A percentile compares a stretch with the other conserved stretches of the same genome.
Conservation (phyloP, 2,888 invertebrate genomes). For the Drosophila villosipedis region DNA sequence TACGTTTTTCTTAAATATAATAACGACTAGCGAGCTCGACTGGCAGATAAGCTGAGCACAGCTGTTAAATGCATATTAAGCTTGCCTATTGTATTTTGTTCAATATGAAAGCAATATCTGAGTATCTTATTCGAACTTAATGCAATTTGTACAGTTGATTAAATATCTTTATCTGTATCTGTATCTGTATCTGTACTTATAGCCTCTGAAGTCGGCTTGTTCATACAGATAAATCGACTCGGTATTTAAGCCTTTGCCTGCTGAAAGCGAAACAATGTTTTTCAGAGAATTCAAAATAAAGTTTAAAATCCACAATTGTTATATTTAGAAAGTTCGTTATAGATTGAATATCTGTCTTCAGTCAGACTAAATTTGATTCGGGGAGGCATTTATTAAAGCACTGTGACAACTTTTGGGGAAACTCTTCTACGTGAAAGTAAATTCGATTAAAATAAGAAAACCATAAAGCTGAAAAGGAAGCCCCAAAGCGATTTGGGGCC, state of each 20-base stretch:
- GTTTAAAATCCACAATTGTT: not conserved
- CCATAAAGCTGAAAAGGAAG: slow-evolving; percentile 9
- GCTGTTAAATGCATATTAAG: not conserved
- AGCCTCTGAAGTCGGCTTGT: too few relatives aligned
- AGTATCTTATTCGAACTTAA: not conserved
- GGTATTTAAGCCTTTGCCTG: not conserved
- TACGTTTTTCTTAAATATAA: not conserved
- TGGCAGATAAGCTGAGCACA: not conserved
- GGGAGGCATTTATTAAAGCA: not conserved
- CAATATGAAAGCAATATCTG: not conserved
- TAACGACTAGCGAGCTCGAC: not conserved
- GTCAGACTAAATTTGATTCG: not conserved
- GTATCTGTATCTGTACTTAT: not conserved
- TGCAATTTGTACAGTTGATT: not conserved
- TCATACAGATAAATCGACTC: too few relatives aligned
- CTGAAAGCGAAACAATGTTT: not conserved
- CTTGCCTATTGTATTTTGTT: not conserved
- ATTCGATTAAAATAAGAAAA: slow-evolving; percentile 3
- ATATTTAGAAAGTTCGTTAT: not conserved
- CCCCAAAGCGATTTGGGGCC: slow-evolving; percentile 34
- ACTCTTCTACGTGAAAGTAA: not conserved
- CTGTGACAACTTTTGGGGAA: not conserved
- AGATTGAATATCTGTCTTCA: not conserved
- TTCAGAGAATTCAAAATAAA: not conserved
- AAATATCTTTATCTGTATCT: not conserved